Percentiles rank a stretch among this genome's conserved stretches.
Evolutionary conservation across 2,888 invertebrate species (phyloP).

Genomic region (Leptarthrus brevirostris): DNA sequence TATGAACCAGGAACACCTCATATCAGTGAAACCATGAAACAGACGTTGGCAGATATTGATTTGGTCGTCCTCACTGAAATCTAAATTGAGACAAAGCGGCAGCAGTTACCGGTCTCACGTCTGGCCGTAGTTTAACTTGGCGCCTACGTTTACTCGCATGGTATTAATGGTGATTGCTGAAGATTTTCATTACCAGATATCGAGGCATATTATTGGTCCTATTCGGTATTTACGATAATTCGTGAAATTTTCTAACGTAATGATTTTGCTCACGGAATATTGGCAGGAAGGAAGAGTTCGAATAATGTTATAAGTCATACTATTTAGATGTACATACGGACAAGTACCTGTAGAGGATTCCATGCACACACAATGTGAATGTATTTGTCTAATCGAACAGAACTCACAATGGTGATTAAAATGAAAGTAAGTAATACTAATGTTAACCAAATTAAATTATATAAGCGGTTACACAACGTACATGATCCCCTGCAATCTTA

Average conservation of each 20-base stretch:
- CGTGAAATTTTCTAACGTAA: neutral
- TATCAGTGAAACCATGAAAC: neutral
- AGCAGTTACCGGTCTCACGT: neutral
- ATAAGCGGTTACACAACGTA: no score
- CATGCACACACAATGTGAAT: no score
- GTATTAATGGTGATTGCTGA: constrained; percentile 3
- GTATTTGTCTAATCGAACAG: no score
- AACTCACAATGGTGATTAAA: no score
- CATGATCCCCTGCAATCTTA: no score
- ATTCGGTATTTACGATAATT: no score
- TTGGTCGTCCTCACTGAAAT: constrained; percentile 69
- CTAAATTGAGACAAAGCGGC: constrained; percentile 67
- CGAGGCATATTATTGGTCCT: constrained; percentile 2
- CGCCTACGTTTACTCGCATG: neutral
- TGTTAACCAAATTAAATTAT: no score
- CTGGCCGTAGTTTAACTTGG: neutral
- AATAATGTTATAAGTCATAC: no score
- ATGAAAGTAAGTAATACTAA: no score
- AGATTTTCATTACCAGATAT: constrained; percentile 15
- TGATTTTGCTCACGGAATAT: constrained; percentile 6
- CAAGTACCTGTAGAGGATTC: no score
- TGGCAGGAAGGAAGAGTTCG: neutral
- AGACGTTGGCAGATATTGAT: constrained; percentile 67
- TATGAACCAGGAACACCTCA: neutral
- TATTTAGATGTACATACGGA: no score